Conservation (phyloP, 2,113 vertebrate genomes). For the Percina caprodes region DNA sequence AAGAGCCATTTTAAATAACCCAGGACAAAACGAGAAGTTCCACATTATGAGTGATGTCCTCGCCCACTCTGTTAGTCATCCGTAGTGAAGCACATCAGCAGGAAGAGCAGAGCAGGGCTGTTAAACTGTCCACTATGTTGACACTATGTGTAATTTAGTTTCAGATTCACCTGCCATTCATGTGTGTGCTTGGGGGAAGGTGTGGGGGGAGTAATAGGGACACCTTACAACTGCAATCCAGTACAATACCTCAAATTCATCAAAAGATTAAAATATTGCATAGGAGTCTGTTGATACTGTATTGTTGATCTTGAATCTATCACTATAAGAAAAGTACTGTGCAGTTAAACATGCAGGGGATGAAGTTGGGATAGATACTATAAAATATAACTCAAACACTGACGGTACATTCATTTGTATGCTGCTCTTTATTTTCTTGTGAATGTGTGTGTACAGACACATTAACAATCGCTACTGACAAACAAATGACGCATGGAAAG, state of each 20-base stretch:
- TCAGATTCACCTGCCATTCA: too few species aligned
- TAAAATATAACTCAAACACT: too few species aligned
- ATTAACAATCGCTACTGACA: neutral
- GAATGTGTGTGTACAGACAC: neutral
- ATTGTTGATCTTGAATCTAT: neutral
- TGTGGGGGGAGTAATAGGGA: neutral
- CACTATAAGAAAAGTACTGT: neutral
- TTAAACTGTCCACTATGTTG: neutral
- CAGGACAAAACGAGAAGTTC: neutral
- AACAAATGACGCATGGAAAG: constrained; percentile 15
- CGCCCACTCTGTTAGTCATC: neutral
- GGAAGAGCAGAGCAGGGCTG: neutral
- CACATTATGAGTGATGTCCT: neutral
- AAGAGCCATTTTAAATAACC: neutral
- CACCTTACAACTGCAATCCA: too few species aligned
- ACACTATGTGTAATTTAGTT: neutral
- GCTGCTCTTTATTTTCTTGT: neutral
- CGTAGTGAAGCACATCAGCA: neutral
- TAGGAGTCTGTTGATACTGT: too few species aligned
- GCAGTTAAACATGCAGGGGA: neutral
- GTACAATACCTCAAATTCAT: neutral
- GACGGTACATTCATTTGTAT: neutral
- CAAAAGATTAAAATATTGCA: neutral
- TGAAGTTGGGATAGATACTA: neutral
- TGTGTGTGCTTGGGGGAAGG: too few species aligned